Base-by-base conservation (phyloP, 2,888 invertebrate species). In the Dinocampus coccinellae region DNA sequence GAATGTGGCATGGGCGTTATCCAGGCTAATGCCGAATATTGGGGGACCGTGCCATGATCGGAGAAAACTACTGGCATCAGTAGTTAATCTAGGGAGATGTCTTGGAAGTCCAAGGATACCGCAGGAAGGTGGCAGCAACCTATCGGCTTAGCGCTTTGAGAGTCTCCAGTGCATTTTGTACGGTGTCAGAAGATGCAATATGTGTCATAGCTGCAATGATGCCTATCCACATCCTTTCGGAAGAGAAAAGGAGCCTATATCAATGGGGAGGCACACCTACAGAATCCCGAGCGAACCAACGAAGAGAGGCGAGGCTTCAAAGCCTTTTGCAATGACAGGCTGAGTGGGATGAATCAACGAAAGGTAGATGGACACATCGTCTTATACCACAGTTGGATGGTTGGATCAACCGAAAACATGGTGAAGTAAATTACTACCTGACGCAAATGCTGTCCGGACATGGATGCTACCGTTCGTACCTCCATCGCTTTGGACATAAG, bases 31-130 rank as follows among this genome's bases (percentile, higher is more conserved):
- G 78, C 74, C 75, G 9, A 78, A 80, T 57, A 34, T 74, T 16
- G 75, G 76, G 16, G 77, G 78, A 9, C 74, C 76, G 7, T 69
- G 61, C 9, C 74, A 74, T 61, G 22, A 10, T 10, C 72, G 69
- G 29, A 76, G 75, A 24, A 47, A 22, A 58, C 70, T 78, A 10
- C 70, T 77, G n/a, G 11, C 33, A 34, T 58, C 58, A n/a, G 34
- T 24, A 33, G 11, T 16, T n/a, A 20, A 34, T 60, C 16, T 60
- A 33, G 60, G 60, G 33, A 3, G 60, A 60, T 33, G 36, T 33
- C 0, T 33, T 60, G 7, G 33, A n/a, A 2, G 1, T n/a, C 1
- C 60, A 60, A 34, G 34, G 33, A 34, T 1, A n/a, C 29, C 9
- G 36, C 20, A 20, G 69, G 13, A 20, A 62, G 22, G n/a, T 10